Evolutionary conservation across 2,797 vertebrate species (phyloP).

Genomic region (Buceros bicornis): DNA sequence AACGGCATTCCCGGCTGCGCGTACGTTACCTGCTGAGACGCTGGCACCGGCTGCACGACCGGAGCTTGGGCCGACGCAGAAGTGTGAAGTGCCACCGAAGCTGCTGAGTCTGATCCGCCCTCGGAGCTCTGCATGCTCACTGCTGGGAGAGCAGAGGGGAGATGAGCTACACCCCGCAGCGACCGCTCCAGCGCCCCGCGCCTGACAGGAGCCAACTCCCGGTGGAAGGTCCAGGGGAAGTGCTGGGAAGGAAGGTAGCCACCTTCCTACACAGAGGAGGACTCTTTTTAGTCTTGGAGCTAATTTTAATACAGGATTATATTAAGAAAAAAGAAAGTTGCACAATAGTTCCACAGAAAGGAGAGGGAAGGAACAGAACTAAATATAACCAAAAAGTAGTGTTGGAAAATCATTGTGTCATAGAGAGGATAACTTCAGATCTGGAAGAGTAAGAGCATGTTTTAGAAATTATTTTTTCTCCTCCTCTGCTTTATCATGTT

Average conservation of each 20-base stretch:
- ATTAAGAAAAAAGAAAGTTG: conserved; percentile 23
- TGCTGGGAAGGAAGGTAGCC: conserved; percentile 3
- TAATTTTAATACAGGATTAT: conserved; percentile 17
- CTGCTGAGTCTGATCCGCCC: conserved; percentile 87
- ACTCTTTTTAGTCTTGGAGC: conserved; percentile 28
- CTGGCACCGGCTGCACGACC: conserved; percentile 92
- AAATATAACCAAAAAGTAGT: conserved; percentile 39
- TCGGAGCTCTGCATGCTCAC: conserved; percentile 95
- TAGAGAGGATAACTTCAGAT: background rate
- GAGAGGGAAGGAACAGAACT: conserved; percentile 61
- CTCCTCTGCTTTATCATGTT: background rate
- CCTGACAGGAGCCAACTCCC: background rate
- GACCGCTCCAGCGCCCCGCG: background rate
- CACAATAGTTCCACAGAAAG: conserved; percentile 53
- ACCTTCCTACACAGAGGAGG: conserved; percentile 14
- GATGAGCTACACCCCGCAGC: background rate
- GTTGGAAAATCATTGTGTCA: conserved; percentile 56
- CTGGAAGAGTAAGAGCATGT: background rate
- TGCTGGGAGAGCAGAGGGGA: conserved; percentile 60
- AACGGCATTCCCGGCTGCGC: background rate
- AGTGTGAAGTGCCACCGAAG: conserved; percentile 88
- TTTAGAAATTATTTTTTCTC: background rate
- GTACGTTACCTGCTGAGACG: conserved; percentile 91
- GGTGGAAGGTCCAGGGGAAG: background rate
- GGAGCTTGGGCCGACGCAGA: conserved; percentile 90